phyloP scores from a whole-genome alignment of 2,113 vertebrate species.

The Mystacornis crossleyi region DNA sequence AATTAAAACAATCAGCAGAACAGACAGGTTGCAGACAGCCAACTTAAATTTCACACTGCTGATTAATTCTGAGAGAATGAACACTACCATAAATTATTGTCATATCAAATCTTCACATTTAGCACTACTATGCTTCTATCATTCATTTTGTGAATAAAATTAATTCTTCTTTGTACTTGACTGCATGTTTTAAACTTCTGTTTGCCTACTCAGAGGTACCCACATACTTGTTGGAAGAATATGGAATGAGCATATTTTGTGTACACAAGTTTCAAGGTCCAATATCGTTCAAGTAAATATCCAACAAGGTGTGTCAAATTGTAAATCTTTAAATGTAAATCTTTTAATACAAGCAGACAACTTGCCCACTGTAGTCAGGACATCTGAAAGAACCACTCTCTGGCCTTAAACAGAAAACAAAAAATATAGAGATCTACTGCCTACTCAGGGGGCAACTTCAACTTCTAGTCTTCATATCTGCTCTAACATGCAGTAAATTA shows the following conservation, averaged over 20 bases:
- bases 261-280: neutral
- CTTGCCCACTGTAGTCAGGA: neutral
- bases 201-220: neutral
- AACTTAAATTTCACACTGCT: conserved; percentile 12
- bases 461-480: neutral
- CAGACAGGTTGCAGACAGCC: neutral
- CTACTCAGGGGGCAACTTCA: neutral
- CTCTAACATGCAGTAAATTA: neutral
- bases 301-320: neutral
- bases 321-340: neutral
- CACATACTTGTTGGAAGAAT: neutral
- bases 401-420: neutral
- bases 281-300: neutral
- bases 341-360: neutral
- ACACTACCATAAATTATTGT: neutral
- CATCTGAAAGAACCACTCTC: neutral
- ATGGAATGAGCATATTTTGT: neutral
- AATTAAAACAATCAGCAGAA: conserved; percentile 15
- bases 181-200: neutral
- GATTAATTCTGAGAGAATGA: conserved; percentile 29
- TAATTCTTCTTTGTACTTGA: neutral
- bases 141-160: neutral
- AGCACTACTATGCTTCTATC: neutral
- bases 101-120: neutral
- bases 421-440: neutral